These are phyloP conservation scores for Tetramorium parvispinum DNA, from an alignment of 1,140 invertebrate species.

Conservation along the genomic window DNA sequence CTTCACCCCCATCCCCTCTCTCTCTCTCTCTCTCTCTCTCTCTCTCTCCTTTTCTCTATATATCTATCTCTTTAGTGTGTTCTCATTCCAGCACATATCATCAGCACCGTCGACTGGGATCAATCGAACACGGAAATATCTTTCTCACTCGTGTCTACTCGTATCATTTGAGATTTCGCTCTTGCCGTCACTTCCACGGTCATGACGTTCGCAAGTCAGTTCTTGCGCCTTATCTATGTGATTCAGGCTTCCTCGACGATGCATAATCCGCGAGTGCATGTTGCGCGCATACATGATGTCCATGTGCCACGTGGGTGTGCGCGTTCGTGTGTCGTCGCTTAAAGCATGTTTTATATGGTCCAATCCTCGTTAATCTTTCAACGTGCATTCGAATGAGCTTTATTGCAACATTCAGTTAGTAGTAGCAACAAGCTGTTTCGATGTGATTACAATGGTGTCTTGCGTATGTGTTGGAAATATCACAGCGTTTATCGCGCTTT, in stretches of 20 bases:
- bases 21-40: background rate
- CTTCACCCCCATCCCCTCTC: too few species aligned
- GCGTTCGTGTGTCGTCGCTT: constrained; percentile 26
- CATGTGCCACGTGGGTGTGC: background rate
- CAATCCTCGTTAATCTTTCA: constrained; percentile 59
- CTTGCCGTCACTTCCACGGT: constrained; percentile 52
- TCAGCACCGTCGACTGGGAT: constrained; percentile 16
- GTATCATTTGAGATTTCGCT: constrained; percentile 45
- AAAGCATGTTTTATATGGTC: constrained; percentile 34
- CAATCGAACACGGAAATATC: constrained; percentile 58
- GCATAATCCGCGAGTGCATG: constrained; percentile 57
- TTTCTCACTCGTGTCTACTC: constrained; percentile 11
- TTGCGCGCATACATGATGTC: constrained; percentile 17
- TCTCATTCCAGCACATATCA: background rate
- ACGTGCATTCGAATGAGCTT: constrained; percentile 41
- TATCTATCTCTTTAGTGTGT: background rate
- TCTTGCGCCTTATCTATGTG: constrained; percentile 62
- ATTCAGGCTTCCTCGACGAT: constrained; percentile 61
- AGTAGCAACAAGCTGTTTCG: constrained; percentile 39
- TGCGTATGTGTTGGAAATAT: background rate
- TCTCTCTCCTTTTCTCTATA: background rate
- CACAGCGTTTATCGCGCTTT: background rate
- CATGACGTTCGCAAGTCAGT: constrained; percentile 55
- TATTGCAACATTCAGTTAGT: constrained; percentile 32
- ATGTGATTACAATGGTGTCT: constrained; percentile 8